A percentile compares a stretch with the other conserved stretches of the same genome.
Conservation (phyloP, 2,797 vertebrate species). For the Chelon auratus region DNA sequence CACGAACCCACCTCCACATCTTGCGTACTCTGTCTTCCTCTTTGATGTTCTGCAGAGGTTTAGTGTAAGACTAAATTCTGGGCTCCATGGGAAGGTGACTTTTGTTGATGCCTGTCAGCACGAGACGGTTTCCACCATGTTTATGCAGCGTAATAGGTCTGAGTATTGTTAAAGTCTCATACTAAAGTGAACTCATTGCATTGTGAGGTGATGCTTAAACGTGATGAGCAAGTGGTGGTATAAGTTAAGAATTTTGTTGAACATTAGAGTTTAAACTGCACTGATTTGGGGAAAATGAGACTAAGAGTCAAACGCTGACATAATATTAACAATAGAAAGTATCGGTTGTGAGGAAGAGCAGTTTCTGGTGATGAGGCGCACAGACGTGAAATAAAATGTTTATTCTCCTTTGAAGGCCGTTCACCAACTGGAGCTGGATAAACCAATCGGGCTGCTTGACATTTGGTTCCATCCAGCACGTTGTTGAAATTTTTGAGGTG, state of each 20-base stretch:
- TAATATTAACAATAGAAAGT: background rate
- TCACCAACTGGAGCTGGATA: background rate
- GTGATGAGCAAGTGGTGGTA: no score
- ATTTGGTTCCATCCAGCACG: no score
- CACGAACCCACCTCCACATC: constrained; percentile 75
- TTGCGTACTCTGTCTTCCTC: constrained; percentile 61
- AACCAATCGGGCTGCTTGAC: no score
- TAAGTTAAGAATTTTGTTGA: no score
- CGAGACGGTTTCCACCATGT: constrained; percentile 58
- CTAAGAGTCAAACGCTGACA: background rate
- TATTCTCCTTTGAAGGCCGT: no score
- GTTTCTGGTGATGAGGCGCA: background rate
- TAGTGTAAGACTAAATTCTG: constrained; percentile 39
- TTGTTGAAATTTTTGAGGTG: no score
- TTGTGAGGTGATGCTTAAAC: no score
- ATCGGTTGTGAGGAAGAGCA: background rate
- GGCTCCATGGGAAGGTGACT: constrained; percentile 66
- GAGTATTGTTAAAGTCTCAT: no score
- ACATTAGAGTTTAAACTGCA: background rate
- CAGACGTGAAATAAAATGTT: no score
- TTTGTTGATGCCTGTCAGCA: constrained; percentile 64
- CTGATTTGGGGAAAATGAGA: background rate
- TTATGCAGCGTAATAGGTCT: constrained; percentile 39
- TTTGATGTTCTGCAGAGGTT: constrained; percentile 77
- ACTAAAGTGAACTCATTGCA: no score